Evolutionary conservation across 2,797 vertebrate species (phyloP).

Genomic region (Limnodromus scolopaceus): DNA sequence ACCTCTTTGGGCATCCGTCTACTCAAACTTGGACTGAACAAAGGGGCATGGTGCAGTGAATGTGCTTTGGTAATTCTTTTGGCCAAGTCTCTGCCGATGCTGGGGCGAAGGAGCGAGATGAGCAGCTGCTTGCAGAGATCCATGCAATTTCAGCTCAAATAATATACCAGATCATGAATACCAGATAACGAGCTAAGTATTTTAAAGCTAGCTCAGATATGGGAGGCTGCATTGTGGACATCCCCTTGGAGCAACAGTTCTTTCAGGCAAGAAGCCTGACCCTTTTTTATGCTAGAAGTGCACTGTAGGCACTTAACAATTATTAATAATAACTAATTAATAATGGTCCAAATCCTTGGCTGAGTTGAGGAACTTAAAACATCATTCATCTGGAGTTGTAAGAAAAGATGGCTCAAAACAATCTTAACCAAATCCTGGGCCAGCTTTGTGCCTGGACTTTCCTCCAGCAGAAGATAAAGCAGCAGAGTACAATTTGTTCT

Average conservation of each 20-base stretch:
- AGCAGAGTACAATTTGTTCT: constrained; percentile 50
- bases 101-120: neutral
- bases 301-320: neutral
- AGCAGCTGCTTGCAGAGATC: neutral
- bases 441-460: constrained; percentile 47
- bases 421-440: constrained; percentile 21
- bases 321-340: constrained; percentile 50
- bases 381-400: constrained; percentile 6
- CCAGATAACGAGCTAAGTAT: neutral
- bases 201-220: neutral
- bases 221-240: neutral
- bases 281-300: neutral
- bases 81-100: neutral
- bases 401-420: constrained; percentile 30
- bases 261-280: neutral
- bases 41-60: neutral
- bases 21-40: neutral
- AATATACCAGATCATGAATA: neutral
- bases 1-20: neutral
- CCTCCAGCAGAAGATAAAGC: constrained; percentile 21
- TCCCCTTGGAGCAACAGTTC: neutral
- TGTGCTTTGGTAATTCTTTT: neutral
- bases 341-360: constrained; percentile 20
- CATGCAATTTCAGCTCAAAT: neutral
- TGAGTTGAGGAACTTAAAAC: neutral